Evolutionary conservation across 1,140 invertebrate species (phyloP).

Genomic region (Uloborus diversus): DNA sequence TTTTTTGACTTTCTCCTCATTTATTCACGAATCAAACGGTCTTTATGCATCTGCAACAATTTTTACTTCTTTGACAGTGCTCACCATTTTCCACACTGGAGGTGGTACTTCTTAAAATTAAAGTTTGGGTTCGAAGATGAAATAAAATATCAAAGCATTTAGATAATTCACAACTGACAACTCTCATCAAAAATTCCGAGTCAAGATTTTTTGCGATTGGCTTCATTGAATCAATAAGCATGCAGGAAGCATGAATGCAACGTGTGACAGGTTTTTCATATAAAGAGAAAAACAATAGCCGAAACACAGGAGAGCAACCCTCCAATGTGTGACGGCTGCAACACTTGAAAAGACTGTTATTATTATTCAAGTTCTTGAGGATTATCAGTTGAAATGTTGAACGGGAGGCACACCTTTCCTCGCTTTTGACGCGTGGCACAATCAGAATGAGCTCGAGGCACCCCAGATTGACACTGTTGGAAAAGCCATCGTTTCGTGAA

Average conservation of each 20-base stretch:
- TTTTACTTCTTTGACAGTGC: too few species aligned
- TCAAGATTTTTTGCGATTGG: too few species aligned
- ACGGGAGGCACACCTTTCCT: constrained; percentile 28
- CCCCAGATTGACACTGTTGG: background rate
- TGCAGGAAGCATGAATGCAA: background rate
- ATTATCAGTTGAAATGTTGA: constrained; percentile 27
- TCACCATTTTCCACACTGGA: too few species aligned
- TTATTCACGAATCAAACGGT: too few species aligned
- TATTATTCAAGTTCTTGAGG: constrained; percentile 38
- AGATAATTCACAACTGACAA: too few species aligned
- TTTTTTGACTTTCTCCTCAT: too few species aligned
- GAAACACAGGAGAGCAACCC: background rate
- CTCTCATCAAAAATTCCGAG: too few species aligned
- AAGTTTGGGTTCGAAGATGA: too few species aligned
- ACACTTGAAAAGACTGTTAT: constrained; percentile 2
- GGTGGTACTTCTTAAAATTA: too few species aligned
- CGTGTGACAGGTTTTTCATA: background rate
- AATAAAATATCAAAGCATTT: too few species aligned
- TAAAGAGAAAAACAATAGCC: background rate
- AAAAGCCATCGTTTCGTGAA: background rate
- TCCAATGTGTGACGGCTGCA: constrained; percentile 27
- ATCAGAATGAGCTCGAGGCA: background rate
- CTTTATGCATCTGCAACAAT: too few species aligned
- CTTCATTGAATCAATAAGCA: background rate
- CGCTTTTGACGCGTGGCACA: constrained; percentile 36